phyloP scores from a whole-genome alignment of 1,140 invertebrate species.

The Ceratitis capitata region DNA sequence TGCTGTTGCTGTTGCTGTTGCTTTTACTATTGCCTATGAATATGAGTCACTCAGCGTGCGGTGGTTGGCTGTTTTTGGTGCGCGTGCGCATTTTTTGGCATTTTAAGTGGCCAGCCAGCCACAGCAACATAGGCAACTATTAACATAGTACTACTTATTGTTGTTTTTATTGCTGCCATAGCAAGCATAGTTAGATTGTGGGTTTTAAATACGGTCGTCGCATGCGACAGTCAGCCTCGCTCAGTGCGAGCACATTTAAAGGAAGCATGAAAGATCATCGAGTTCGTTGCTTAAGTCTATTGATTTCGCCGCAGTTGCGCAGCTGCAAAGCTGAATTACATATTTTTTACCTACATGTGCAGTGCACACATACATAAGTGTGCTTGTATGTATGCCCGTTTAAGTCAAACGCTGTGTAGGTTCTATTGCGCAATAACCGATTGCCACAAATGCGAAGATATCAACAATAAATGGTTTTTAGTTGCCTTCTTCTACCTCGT shows the following conservation, averaged over 20 bases:
- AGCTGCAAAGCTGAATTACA: neutral
- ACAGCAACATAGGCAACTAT: neutral
- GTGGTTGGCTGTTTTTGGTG: neutral
- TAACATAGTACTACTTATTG: no score
- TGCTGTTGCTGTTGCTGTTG: neutral
- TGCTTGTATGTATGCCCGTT: neutral
- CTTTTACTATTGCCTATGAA: neutral
- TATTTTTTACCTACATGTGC: no score
- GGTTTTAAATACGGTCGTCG: constrained; percentile 9
- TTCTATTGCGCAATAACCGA: constrained; percentile 10
- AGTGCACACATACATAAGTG: no score
- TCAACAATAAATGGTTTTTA: constrained; percentile 4
- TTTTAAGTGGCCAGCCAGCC: neutral
- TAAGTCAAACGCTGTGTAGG: neutral
- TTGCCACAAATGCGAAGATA: constrained; percentile 20
- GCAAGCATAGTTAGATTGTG: neutral
- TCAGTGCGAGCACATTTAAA: neutral
- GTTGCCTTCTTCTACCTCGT: neutral
- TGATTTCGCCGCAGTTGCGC: constrained; percentile 2
- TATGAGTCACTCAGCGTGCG: neutral
- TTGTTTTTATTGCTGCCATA: neutral
- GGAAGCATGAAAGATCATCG: constrained; percentile 27
- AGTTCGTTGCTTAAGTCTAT: constrained; percentile 31
- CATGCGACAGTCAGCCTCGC: neutral
- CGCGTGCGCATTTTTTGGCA: constrained; percentile 22